phyloP scores from a whole-genome alignment of 2,797 vertebrate species.

The Sparus aurata region DNA sequence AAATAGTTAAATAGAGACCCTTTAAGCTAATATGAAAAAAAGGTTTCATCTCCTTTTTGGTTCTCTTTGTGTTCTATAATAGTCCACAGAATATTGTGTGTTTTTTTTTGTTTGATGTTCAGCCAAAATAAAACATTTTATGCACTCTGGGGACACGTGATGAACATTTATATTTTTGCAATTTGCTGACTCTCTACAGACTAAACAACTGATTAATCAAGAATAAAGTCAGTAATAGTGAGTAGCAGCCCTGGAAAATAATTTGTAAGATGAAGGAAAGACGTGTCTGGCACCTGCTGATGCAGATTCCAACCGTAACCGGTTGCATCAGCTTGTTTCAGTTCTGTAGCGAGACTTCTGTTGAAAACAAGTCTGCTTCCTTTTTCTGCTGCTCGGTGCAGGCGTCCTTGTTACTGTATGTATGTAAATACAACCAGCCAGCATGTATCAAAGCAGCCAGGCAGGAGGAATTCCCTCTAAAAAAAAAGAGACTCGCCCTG shows the following conservation, averaged over 20 bases:
- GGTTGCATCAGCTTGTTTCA: constrained; percentile 58
- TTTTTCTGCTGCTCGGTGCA: constrained; percentile 47
- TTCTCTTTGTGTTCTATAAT: not conserved
- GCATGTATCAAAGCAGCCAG: constrained; percentile 57
- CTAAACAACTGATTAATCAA: not conserved
- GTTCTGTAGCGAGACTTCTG: constrained; percentile 37
- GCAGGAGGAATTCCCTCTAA: constrained; percentile 60
- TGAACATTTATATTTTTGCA: not conserved
- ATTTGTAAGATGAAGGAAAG: not conserved
- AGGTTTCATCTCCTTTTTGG: not conserved
- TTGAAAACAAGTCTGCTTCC: constrained; percentile 39
- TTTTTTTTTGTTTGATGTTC: not conserved
- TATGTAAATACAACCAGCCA: constrained; percentile 64
- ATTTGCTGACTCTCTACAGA: not conserved
- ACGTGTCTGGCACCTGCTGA: constrained; percentile 25
- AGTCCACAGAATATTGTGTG: not conserved
- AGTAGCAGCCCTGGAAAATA: not conserved
- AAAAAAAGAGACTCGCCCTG: constrained; percentile 52
- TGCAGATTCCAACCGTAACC: constrained; percentile 18
- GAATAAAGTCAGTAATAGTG: no score
- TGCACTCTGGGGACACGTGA: not conserved
- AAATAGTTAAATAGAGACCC: no score
- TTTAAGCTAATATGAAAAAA: not conserved
- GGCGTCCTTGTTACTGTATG: constrained; percentile 60
- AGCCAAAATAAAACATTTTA: not conserved